Conservation (phyloP, 2,113 vertebrate species). For the Nettapus auritus region DNA sequence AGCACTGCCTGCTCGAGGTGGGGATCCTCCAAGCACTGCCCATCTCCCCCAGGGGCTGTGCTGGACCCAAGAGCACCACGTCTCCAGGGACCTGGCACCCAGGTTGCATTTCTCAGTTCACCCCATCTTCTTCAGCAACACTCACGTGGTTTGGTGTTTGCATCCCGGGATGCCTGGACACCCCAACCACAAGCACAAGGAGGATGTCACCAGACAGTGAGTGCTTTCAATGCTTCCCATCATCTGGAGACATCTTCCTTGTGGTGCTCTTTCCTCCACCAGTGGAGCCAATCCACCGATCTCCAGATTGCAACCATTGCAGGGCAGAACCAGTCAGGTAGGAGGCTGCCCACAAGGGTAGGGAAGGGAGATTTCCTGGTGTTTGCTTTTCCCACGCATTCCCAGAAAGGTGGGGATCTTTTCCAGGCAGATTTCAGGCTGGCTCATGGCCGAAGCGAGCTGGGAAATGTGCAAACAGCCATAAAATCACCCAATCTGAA, state of each 20-base stretch:
- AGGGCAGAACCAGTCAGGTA: background rate
- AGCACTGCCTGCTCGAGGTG: accelerated
- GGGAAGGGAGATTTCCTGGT: background rate
- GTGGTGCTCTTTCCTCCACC: accelerated
- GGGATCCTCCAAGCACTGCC: background rate
- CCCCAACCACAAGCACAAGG: background rate
- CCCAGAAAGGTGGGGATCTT: constrained; percentile 5
- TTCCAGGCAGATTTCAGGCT: background rate
- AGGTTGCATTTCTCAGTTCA: background rate
- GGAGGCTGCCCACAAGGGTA: accelerated
- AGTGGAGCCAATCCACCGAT: accelerated
- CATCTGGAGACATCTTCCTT: background rate
- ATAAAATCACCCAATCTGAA: background rate
- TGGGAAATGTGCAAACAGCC: background rate
- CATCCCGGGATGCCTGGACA: constrained; percentile 8
- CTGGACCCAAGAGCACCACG: background rate
- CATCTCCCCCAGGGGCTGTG: background rate
- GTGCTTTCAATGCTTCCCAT: background rate
- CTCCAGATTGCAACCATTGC: accelerated
- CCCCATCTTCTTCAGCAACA: constrained; percentile 21
- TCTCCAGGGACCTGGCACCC: background rate
- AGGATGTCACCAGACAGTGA: background rate
- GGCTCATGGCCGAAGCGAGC: background rate
- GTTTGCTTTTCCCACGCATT: background rate
- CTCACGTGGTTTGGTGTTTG: constrained; percentile 48